These are phyloP conservation scores for Pampusana beccarii DNA, from an alignment of 2,113 vertebrate genomes.

Conservation along the genomic window DNA sequence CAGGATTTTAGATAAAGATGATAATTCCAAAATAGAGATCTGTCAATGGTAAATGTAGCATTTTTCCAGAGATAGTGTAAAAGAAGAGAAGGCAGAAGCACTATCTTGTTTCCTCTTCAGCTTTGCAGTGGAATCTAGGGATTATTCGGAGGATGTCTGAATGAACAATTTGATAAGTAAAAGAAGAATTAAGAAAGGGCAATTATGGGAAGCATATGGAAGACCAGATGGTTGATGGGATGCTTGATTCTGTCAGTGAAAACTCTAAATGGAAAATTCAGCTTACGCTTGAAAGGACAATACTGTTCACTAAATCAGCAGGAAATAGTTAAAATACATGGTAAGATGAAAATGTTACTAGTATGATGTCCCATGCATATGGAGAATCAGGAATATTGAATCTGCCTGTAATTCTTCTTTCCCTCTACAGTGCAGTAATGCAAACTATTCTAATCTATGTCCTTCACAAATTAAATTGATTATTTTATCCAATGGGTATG, in stretches of 20 bases:
- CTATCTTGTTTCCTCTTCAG: background rate
- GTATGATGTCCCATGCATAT: background rate
- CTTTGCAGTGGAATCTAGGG: background rate
- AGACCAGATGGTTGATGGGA: background rate
- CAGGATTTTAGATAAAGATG: background rate
- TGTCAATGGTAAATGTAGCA: background rate
- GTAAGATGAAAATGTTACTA: background rate
- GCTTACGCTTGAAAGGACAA: background rate
- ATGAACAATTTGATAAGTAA: background rate
- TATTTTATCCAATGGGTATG: background rate
- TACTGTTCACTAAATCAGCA: background rate
- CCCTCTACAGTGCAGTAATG: background rate
- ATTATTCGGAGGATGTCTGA: background rate
- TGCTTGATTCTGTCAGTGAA: background rate
- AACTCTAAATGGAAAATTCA: background rate
- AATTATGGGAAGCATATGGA: background rate
- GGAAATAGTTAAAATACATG: background rate
- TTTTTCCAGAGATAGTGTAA: background rate
- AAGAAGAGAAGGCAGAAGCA: background rate
- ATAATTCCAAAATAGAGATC: background rate
- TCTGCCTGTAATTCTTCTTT: background rate
- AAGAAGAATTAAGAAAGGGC: background rate
- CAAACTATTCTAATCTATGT: background rate
- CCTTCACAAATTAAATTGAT: background rate
- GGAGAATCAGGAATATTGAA: background rate